Evolutionary conservation across 2,888 invertebrate genomes (phyloP).

Genomic region (Leptopilina myrica): DNA sequence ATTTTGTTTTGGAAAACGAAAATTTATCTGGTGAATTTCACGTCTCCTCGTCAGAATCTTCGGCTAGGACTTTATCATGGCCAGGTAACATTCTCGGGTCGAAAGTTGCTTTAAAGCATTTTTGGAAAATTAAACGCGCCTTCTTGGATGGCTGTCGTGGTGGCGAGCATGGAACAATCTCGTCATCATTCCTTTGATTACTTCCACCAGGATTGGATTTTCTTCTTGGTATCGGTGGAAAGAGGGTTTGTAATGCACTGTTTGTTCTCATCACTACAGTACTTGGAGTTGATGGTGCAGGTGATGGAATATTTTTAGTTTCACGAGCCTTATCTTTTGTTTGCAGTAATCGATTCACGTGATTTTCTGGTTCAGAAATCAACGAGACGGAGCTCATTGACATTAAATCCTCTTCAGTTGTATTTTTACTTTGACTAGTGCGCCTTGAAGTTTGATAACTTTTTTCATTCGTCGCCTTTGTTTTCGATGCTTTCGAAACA

Average conservation of each 20-base stretch:
- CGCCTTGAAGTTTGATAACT: neutral
- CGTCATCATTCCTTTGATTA: constrained; percentile 68
- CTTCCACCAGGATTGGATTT: constrained; percentile 54
- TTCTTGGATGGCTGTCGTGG: constrained; percentile 80
- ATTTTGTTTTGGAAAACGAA: too few species aligned
- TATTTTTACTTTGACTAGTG: neutral
- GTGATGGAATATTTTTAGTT: too few species aligned
- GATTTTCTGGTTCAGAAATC: constrained; percentile 8
- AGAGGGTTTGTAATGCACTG: constrained; percentile 40
- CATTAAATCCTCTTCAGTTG: neutral
- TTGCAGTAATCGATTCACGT: neutral
- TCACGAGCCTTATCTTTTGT: neutral
- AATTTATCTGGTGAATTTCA: neutral
- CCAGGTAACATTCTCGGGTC: constrained; percentile 79
- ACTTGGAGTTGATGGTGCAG: neutral
- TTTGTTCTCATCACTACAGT: constrained; percentile 30
- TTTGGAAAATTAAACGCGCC: constrained; percentile 82
- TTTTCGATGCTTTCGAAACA: neutral
- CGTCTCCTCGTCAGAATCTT: constrained; percentile 83
- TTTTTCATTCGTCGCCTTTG: neutral
- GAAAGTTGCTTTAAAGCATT: constrained; percentile 87
- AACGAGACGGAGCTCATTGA: neutral
- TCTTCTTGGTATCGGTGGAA: constrained; percentile 49
- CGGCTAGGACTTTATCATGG: constrained; percentile 81
- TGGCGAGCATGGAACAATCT: constrained; percentile 81